A percentile compares a stretch with the other conserved stretches of the same genome.
phyloP scores from a whole-genome alignment of 2,797 vertebrate genomes.

The Menidia menidia region DNA sequence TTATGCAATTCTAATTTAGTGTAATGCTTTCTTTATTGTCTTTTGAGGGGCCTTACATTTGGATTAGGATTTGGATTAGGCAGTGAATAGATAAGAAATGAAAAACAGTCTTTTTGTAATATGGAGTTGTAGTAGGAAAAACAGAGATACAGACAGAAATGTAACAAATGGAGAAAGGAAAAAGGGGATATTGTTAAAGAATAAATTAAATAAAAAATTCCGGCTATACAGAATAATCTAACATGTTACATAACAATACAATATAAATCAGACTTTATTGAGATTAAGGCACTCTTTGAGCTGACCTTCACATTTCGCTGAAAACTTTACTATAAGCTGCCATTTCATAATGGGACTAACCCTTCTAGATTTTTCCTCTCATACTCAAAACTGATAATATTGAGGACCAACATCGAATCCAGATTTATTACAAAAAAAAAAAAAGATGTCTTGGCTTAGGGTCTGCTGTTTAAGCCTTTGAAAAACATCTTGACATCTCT shows the following conservation, averaged over 20 bases:
- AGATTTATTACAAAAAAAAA: neutral
- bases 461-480: neutral
- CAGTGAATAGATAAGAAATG: constrained; percentile 8
- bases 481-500: too few relatives aligned
- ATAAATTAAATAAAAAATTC: neutral
- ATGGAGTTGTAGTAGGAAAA: neutral
- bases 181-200: neutral
- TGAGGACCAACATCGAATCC: constrained; percentile 2
- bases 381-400: neutral
- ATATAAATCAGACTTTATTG: constrained; percentile 18
- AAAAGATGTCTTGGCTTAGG: neutral
- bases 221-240: neutral
- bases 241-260: too few relatives aligned
- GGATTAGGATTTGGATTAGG: constrained; percentile 18
- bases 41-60: neutral
- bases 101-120: constrained; percentile 2
- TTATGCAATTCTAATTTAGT: neutral
- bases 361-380: constrained; percentile 3
- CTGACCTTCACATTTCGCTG: constrained; percentile 38
- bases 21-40: neutral
- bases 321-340: constrained; percentile 5
- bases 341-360: neutral
- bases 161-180: neutral
- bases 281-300: constrained; percentile 40
- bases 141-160: neutral